These are phyloP conservation scores for Holothuria leucospilota DNA, from an alignment of 53 echinoderm and acorn worm species.

Conservation along the genomic window DNA sequence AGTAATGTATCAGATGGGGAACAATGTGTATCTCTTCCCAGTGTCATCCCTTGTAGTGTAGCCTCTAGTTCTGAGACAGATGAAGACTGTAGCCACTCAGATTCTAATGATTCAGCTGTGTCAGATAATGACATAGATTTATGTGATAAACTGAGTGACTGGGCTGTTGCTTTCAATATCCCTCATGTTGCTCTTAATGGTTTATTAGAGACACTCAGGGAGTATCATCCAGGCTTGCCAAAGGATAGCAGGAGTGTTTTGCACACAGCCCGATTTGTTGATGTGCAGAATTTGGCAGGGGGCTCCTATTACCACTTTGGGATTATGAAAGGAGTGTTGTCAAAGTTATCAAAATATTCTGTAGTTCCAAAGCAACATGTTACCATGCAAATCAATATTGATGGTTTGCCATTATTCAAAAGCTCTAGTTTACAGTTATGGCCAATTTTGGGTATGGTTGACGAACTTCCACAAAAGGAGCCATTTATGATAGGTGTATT, in stretches of 20 bases:
- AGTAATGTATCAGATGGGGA: too few species aligned
- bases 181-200: slow-evolving; percentile 55
- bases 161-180: slow-evolving; percentile 50
- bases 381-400: slow-evolving; percentile 54
- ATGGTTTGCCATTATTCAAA: slow-evolving; percentile 65
- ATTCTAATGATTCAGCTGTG: not conserved
- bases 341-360: not conserved
- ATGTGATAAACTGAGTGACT: not conserved
- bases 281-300: slow-evolving; percentile 57
- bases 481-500: slow-evolving; percentile 59
- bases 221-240: slow-evolving; percentile 54
- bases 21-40: too few species aligned
- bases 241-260: slow-evolving; percentile 64
- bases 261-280: slow-evolving; percentile 20
- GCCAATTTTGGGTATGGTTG: slow-evolving; percentile 63
- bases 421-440: slow-evolving; percentile 48
- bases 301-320: slow-evolving; percentile 73
- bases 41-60: not conserved
- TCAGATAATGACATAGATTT: not conserved
- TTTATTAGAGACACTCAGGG: slow-evolving; percentile 53
- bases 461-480: not conserved
- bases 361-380: not conserved
- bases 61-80: not conserved
- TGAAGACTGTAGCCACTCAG: not conserved
- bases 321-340: not conserved